Percentiles rank a stretch among this genome's conserved stretches.
Conservation (phyloP, 2,888 invertebrate genomes). For the Agrochola litura region DNA sequence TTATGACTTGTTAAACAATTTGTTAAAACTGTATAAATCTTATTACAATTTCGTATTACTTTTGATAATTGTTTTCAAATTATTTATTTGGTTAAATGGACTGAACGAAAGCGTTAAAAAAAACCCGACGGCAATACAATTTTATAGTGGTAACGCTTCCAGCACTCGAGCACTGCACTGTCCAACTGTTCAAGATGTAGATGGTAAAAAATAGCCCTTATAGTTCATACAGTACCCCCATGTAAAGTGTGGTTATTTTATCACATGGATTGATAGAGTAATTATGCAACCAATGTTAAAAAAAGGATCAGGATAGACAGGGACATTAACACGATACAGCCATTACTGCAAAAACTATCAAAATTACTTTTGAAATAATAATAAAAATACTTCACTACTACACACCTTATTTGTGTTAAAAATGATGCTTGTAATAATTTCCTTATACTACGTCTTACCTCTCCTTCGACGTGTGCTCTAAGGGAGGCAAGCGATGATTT, state of each 20-base stretch:
- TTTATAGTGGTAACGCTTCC: not conserved
- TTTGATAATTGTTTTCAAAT: not conserved
- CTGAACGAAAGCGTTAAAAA: not conserved
- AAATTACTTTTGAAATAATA: constrained; percentile 34
- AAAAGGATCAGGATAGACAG: constrained; percentile 28
- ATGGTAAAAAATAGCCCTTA: not conserved
- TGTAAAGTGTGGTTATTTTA: constrained; percentile 11
- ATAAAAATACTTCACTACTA: constrained; percentile 39
- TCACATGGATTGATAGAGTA: constrained; percentile 30
- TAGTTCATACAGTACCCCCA: constrained; percentile 16
- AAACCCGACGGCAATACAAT: not conserved
- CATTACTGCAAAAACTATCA: constrained; percentile 52
- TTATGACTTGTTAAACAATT: not conserved
- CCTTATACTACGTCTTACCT: constrained; percentile 60
- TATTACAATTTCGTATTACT: not conserved
- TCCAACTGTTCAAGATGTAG: not conserved
- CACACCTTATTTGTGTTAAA: constrained; percentile 13
- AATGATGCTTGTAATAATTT: constrained; percentile 19
- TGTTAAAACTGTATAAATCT: constrained; percentile 8
- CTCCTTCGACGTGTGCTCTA: constrained; percentile 65
- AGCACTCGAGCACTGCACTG: not conserved
- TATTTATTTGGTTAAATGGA: not conserved
- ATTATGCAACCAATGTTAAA: constrained; percentile 26
- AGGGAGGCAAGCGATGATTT: constrained; percentile 69
- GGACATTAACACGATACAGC: constrained; percentile 46